A percentile compares a stretch with the other conserved stretches of the same genome.
phyloP scores from a whole-genome alignment of 2,113 vertebrate species.

The Barnardius zonarius region DNA sequence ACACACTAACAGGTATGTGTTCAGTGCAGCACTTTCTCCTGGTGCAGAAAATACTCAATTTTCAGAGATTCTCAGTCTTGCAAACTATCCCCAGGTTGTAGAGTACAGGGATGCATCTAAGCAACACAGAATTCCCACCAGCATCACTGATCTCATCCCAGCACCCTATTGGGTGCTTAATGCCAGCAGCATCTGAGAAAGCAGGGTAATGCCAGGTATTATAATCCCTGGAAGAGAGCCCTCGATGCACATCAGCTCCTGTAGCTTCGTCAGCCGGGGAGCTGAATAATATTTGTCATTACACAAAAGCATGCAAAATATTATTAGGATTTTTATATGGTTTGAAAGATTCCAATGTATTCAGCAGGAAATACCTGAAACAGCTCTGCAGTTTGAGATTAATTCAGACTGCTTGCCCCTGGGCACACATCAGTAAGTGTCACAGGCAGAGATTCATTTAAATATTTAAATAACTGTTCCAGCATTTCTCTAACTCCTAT shows the following conservation, averaged over 20 bases:
- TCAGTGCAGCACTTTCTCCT: background rate
- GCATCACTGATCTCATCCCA: background rate
- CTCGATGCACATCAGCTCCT: background rate
- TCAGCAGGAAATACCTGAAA: background rate
- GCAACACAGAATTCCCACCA: background rate
- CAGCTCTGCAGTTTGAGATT: background rate
- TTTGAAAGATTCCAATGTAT: background rate
- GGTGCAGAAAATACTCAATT: background rate
- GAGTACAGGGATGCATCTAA: background rate
- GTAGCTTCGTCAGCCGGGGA: background rate
- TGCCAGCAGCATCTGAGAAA: background rate
- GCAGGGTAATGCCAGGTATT: background rate
- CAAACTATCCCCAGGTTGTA: background rate
- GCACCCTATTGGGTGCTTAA: background rate
- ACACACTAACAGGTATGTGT: background rate
- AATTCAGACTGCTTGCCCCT: background rate
- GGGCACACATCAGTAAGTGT: background rate
- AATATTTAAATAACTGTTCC: background rate
- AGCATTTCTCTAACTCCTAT: background rate
- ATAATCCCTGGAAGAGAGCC: background rate
- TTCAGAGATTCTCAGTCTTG: background rate
- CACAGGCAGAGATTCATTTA: background rate
- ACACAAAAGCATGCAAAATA: background rate
- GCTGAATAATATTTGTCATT: background rate
- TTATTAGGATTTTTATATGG: background rate